These are phyloP conservation scores for Phyllotis vaccarum DNA, from an alignment of 2,797 vertebrate genomes.

Conservation along the genomic window DNA sequence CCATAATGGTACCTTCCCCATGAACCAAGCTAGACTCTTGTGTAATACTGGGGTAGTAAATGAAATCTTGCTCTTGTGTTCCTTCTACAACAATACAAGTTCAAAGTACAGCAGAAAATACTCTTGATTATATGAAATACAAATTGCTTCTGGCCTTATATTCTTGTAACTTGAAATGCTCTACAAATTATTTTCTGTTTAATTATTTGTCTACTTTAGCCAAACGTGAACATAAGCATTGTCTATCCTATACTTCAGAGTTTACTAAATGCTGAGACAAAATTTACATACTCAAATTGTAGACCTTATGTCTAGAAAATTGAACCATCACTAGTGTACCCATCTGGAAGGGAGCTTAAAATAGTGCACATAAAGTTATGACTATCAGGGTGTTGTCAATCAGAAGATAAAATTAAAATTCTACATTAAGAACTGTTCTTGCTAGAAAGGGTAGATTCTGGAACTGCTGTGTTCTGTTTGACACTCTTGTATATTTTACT, in stretches of 20 bases:
- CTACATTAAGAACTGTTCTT: constrained; percentile 61
- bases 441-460: constrained; percentile 68
- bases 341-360: constrained; percentile 73
- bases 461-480: constrained; percentile 77
- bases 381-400: constrained; percentile 72
- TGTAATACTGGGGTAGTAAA: background rate
- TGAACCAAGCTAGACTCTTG: background rate
- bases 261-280: constrained; percentile 10
- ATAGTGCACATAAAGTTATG: constrained; percentile 60
- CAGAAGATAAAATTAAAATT: constrained; percentile 79
- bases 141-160: background rate
- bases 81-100: constrained; percentile 49
- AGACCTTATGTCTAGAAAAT: constrained; percentile 54
- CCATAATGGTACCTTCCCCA: background rate
- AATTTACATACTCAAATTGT: background rate
- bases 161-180: background rate
- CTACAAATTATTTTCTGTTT: constrained; percentile 23
- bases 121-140: constrained; percentile 32
- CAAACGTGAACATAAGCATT: constrained; percentile 26
- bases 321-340: constrained; percentile 62
- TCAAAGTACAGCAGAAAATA: constrained; percentile 29
- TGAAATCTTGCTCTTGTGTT: background rate
- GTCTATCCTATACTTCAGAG: constrained; percentile 19
- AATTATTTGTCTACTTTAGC: background rate
- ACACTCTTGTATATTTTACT: constrained; percentile 70